These are phyloP conservation scores for Alcis repandata DNA, from an alignment of 2,888 invertebrate genomes.

Conservation along the genomic window DNA sequence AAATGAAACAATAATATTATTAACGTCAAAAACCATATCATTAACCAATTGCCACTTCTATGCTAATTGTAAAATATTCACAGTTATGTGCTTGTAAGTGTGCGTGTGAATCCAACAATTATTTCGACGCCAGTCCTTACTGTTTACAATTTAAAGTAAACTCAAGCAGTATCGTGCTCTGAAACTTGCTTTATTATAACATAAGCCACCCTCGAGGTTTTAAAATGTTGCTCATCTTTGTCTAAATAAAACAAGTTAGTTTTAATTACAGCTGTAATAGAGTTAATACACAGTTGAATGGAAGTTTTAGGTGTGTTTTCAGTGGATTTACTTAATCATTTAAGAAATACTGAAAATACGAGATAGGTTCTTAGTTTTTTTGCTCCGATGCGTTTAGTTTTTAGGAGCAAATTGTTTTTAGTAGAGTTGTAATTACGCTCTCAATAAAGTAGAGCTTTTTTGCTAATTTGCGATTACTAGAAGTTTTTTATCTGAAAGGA, in stretches of 20 bases:
- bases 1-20: no score
- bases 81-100: no score
- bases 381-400: neutral
- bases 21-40: no score
- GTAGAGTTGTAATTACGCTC: neutral
- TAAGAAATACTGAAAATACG: neutral
- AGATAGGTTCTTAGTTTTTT: neutral
- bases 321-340: conserved; percentile 9
- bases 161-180: conserved; percentile 23
- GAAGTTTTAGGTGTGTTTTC: conserved; percentile 1
- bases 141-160: conserved; percentile 8
- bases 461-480: no score
- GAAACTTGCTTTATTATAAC: conserved; percentile 44
- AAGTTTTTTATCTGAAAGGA: no score
- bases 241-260: conserved; percentile 30
- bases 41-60: no score
- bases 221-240: conserved; percentile 35
- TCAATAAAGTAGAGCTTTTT: no score
- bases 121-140: neutral
- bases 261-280: conserved; percentile 23
- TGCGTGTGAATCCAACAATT: neutral
- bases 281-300: conserved; percentile 8
- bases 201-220: conserved; percentile 38
- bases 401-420: neutral
- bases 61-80: no score